Conservation (phyloP, 1,140 invertebrate genomes). For the Bombus turneri region DNA sequence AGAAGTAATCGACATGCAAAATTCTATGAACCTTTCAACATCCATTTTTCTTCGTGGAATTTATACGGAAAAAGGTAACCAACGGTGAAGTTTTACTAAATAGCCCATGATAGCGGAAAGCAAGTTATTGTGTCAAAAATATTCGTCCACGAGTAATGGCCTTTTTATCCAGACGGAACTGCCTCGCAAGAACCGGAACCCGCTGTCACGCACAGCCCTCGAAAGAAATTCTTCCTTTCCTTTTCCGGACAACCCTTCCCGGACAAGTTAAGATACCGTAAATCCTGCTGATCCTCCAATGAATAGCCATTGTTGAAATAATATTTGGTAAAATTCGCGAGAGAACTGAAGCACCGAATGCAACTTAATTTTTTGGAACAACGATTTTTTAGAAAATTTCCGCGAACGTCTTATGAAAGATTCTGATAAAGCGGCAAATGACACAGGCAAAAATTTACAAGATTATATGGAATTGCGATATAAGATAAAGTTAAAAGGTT, state of each 20-base stretch:
- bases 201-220: neutral
- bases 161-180: neutral
- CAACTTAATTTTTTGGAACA: neutral
- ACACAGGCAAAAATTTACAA: too few relatives aligned
- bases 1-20: neutral
- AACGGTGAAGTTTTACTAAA: neutral
- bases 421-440: neutral
- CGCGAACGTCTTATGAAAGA: neutral
- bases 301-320: conserved; percentile 9
- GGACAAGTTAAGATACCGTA: neutral
- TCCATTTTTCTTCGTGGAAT: neutral
- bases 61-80: neutral
- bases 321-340: neutral
- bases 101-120: neutral
- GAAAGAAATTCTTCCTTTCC: neutral
- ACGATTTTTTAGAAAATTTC: neutral
- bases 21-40: neutral
- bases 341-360: neutral
- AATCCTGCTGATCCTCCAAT: neutral
- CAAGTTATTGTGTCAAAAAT: neutral
- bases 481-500: neutral
- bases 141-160: neutral
- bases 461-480: neutral
- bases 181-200: neutral
- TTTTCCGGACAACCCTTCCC: neutral